phyloP scores from a whole-genome alignment of 2,797 vertebrate genomes.

The Manis crassicaudata region DNA sequence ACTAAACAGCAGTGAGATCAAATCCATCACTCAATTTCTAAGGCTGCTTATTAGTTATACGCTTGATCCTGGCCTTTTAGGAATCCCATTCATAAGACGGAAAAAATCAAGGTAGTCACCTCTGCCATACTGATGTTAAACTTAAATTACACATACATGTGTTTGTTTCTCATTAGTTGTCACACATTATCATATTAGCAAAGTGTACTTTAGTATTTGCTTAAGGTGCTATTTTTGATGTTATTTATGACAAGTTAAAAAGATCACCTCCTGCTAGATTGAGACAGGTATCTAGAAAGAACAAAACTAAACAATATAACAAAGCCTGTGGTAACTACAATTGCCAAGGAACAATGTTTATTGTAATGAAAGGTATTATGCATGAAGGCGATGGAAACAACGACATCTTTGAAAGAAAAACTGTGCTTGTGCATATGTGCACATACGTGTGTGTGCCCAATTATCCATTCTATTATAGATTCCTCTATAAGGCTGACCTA shows the following conservation, averaged over 20 bases:
- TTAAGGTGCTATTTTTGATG: not conserved
- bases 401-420: not conserved
- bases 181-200: not conserved
- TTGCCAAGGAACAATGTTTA: not conserved
- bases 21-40: conserved; percentile 55
- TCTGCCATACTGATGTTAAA: not conserved
- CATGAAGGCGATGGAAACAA: not conserved
- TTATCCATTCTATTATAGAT: not conserved
- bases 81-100: conserved; percentile 59
- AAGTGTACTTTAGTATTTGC: not conserved
- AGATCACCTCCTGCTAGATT: not conserved
- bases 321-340: not conserved
- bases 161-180: not conserved
- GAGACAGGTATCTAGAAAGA: not conserved
- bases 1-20: conserved; percentile 57
- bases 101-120: not conserved
- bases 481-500: conserved; percentile 51
- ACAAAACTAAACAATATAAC: not conserved
- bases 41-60: conserved; percentile 54
- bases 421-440: rapidly evolving
- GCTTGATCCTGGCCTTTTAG: conserved; percentile 1
- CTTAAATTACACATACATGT: not conserved
- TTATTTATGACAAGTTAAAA: not conserved
- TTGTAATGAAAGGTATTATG: not conserved
- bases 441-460: rapidly evolving